Percentiles rank a stretch among this genome's conserved stretches.
Conservation (phyloP, 2,113 vertebrate genomes). For the Vombatus ursinus region DNA sequence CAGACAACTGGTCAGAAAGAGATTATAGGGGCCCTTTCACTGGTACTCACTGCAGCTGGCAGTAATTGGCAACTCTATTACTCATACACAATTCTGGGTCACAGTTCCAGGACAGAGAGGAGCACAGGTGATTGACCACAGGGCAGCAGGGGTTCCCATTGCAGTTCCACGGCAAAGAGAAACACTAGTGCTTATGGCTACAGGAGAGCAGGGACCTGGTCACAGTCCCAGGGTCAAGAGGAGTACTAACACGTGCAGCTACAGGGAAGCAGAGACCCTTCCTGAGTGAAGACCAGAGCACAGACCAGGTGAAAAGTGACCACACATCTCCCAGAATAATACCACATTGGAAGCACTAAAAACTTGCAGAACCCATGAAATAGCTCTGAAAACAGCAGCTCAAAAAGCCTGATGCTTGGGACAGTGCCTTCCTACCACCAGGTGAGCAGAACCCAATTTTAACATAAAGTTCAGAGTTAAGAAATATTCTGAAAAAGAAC, state of each 20-base stretch:
- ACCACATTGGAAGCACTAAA: neutral
- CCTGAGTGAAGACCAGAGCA: neutral
- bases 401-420: neutral
- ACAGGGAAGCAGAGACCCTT: neutral
- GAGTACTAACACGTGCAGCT: neutral
- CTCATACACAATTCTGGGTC: neutral
- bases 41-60: too few species aligned
- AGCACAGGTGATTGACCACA: neutral
- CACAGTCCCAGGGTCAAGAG: neutral
- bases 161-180: neutral
- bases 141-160: neutral
- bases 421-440: neutral
- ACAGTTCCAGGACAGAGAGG: neutral
- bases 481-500: too few species aligned
- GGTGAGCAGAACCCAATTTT: neutral
- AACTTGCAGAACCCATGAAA: neutral
- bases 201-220: neutral
- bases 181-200: neutral
- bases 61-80: too few species aligned
- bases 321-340: neutral
- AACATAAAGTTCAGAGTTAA: too few species aligned
- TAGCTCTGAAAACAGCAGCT: neutral
- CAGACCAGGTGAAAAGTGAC: neutral
- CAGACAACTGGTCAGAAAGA: too few species aligned
- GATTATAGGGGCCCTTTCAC: too few species aligned